A percentile compares a stretch with the other conserved stretches of the same genome.
Evolutionary conservation across 2,797 vertebrate genomes (phyloP).

Genomic region (Podarcis siculus): DNA sequence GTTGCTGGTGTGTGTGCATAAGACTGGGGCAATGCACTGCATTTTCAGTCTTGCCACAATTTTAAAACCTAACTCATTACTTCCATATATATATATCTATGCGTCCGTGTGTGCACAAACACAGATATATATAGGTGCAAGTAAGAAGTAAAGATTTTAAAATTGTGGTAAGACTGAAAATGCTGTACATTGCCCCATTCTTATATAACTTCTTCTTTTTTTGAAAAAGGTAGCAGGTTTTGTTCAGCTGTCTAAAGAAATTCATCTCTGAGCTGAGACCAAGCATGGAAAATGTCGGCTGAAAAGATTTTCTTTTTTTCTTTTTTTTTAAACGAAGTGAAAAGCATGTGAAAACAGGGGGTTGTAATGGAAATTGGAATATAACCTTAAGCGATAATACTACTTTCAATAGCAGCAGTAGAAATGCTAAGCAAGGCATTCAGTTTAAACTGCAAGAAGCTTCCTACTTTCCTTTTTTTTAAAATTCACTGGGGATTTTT

Average conservation of each 20-base stretch:
- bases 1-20: not conserved
- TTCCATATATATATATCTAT: conserved; percentile 38
- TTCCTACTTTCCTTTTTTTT: conserved; percentile 9
- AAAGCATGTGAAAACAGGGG: conserved; percentile 60
- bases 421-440: conserved; percentile 42
- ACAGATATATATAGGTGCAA: not conserved
- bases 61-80: conserved; percentile 5
- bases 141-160: conserved; percentile 7
- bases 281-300: conserved; percentile 66
- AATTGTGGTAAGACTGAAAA: conserved; percentile 43
- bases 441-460: conserved; percentile 42
- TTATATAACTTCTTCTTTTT: conserved; percentile 30
- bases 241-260: conserved; percentile 65
- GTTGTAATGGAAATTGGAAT: conserved; percentile 64
- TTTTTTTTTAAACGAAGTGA: conserved; percentile 30
- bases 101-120: no score
- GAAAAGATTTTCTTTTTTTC: conserved; percentile 62
- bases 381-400: conserved; percentile 65
- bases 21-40: conserved; percentile 28
- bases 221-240: conserved; percentile 61
- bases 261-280: conserved; percentile 63
- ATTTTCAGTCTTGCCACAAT: conserved; percentile 45
- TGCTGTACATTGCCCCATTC: conserved; percentile 32
- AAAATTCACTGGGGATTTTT: not conserved
- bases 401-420: conserved; percentile 51